phyloP scores from a whole-genome alignment of 2,797 vertebrate species.

The Xenentodon cancila region DNA sequence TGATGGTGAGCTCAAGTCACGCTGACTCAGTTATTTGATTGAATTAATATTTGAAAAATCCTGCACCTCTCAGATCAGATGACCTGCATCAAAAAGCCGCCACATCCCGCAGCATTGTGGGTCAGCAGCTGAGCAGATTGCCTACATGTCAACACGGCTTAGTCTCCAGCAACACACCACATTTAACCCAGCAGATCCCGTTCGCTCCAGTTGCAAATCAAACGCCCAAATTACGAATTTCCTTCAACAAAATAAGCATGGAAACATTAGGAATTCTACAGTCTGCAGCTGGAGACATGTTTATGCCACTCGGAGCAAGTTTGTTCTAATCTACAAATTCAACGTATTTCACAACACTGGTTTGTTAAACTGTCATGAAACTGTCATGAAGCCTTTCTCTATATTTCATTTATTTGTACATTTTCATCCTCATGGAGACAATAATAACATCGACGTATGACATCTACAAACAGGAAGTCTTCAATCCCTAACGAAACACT shows the following conservation, averaged over 20 bases:
- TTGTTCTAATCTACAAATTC: no score
- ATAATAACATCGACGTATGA: no score
- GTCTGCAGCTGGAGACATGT: not conserved
- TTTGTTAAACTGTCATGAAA: no score
- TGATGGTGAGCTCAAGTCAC: not conserved
- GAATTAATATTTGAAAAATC: constrained; percentile 27
- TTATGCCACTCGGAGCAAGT: no score
- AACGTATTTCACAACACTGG: no score
- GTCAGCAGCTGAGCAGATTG: constrained; percentile 34
- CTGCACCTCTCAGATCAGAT: constrained; percentile 24
- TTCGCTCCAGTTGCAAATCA: not conserved
- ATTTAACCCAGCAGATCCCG: constrained; percentile 2
- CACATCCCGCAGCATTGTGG: not conserved
- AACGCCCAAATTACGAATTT: not conserved
- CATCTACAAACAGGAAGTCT: no score
- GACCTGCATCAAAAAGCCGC: constrained; percentile 30
- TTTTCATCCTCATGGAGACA: no score
- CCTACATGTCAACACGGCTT: constrained; percentile 29
- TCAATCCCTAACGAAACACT: no score
- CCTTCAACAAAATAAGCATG: no score
- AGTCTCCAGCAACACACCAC: not conserved
- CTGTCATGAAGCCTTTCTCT: no score
- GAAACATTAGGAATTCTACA: no score
- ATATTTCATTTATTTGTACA: no score
- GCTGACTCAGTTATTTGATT: constrained; percentile 10